Evolutionary conservation across 2,113 vertebrate genomes (phyloP), one percentile per base, ranked within the genome.

Genomic region (Campylomormyrus numenius): DNA sequence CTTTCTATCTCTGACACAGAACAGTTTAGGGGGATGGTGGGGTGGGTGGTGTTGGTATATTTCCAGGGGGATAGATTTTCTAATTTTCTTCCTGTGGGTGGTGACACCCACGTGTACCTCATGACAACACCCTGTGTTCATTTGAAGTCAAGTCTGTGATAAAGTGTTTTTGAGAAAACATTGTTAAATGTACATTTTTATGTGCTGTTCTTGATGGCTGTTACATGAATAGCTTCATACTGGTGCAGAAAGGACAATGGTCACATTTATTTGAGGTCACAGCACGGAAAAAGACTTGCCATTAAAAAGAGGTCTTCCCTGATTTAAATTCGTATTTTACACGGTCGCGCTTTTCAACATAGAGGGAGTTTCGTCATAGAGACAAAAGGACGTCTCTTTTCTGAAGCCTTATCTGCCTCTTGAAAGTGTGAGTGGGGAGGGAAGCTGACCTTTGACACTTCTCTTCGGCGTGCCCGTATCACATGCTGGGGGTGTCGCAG

Each of bases 291-390:
- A 95, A 95, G 93, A 88, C 93, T 90, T 91, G 53, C 91, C 89
- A 92, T 92, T 88, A 89, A 91, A 85, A 91, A 85, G 92, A 92
- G 94, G 90, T 94, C 94, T 94, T 94, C 94, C 94, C 94, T 94
- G 92, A 94, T 93, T 95, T 94, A 93, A 91, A 91, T 92, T 89
- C 94, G 94, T 93, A 96, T 96, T 96, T 96, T 94, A 96, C 95
- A 96, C 95, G 94, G 94, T 94, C 94, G 93, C 93, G 95, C 95
- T 95, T 94, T 95, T 95, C 94, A 95, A 95, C 94, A 94, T 93
- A 93, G 92, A 90, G 90, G 92, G 94, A 96, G 93, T 96, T 93
- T 92, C 91, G 91, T 92, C 89, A 85, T n/a, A 88, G 88, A 90
- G 90, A 96, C 95, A 96, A 96, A 95, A 93, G 94, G 87, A 92